Evolutionary conservation across 2,888 invertebrate species (phyloP).

Genomic region (Drosophila monieri): DNA sequence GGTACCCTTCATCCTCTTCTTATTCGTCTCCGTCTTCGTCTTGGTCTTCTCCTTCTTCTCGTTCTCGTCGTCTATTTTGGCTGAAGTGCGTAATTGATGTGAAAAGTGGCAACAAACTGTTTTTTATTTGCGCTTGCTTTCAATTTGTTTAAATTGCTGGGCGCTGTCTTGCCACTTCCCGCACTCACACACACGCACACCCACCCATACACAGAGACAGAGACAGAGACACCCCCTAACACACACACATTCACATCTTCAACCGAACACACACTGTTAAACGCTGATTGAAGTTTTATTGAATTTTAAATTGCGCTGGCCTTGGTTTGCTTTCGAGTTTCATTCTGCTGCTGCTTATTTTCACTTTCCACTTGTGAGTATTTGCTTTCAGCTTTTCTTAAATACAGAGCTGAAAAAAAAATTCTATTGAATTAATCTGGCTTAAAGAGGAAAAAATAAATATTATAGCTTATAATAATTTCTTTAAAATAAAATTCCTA

Average conservation of each 20-base stretch:
- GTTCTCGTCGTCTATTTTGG: conserved; percentile 70
- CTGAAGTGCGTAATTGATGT: conserved; percentile 79
- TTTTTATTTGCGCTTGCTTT: conserved; percentile 80
- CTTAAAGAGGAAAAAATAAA: neutral
- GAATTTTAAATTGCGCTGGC: conserved; percentile 70
- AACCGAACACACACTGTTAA: conserved; percentile 40
- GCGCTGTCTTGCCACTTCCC: conserved; percentile 57
- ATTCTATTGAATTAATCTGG: neutral
- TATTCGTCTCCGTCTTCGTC: conserved; percentile 26
- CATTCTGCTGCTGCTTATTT: conserved; percentile 19
- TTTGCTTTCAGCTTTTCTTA: conserved; percentile 17
- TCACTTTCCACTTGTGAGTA: conserved; percentile 38
- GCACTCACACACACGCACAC: conserved; percentile 35
- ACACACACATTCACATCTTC: conserved; percentile 15
- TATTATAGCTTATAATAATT: no score
- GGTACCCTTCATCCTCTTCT: conserved; percentile 49
- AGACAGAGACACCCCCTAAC: conserved; percentile 6
- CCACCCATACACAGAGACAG: conserved; percentile 2
- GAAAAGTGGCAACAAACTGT: conserved; percentile 79
- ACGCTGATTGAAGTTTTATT: conserved; percentile 78
- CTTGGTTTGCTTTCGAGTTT: conserved; percentile 30
- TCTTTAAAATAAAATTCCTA: neutral
- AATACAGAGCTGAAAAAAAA: conserved; percentile 13
- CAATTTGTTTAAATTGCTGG: conserved; percentile 79
- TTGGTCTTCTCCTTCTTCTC: conserved; percentile 44